These are phyloP conservation scores for Malurus cyaneus DNA, from an alignment of 2,113 vertebrate genomes.

Conservation along the genomic window DNA sequence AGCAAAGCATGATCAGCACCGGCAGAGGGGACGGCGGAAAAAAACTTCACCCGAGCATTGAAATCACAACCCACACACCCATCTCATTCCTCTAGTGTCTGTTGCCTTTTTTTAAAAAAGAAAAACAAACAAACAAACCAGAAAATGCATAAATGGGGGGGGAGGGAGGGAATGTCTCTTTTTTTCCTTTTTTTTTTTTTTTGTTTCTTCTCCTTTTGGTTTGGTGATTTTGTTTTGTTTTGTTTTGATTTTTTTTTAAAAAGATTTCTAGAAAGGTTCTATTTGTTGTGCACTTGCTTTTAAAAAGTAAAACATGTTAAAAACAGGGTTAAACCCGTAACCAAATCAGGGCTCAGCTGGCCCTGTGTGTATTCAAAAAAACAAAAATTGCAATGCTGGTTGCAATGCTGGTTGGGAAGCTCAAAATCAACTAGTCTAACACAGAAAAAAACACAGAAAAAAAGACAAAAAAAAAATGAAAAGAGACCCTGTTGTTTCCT, in stretches of 20 bases:
- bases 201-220: neutral
- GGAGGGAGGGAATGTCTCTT: conserved; percentile 16
- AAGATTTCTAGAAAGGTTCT: conserved; percentile 79
- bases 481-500: conserved; percentile 49
- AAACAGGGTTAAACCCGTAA: conserved; percentile 72
- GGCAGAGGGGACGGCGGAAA: conserved; percentile 66
- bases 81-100: conserved; percentile 90
- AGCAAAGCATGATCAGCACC: conserved; percentile 90
- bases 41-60: conserved; percentile 76
- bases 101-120: conserved; percentile 81
- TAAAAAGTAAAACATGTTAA: conserved; percentile 60
- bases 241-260: neutral
- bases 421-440: conserved; percentile 59
- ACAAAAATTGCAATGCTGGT: neutral
- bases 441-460: neutral
- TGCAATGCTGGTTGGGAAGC: conserved; percentile 63
- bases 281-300: conserved; percentile 83
- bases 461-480: neutral
- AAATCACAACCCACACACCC: conserved; percentile 64
- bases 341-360: conserved; percentile 67
- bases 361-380: conserved; percentile 57
- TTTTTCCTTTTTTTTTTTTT: conserved; percentile 5
- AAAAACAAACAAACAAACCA: conserved; percentile 61
- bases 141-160: conserved; percentile 55
- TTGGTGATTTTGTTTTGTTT: neutral